Evolutionary conservation across 2,888 invertebrate genomes (phyloP).

Genomic region (Lomographa bimaculata): DNA sequence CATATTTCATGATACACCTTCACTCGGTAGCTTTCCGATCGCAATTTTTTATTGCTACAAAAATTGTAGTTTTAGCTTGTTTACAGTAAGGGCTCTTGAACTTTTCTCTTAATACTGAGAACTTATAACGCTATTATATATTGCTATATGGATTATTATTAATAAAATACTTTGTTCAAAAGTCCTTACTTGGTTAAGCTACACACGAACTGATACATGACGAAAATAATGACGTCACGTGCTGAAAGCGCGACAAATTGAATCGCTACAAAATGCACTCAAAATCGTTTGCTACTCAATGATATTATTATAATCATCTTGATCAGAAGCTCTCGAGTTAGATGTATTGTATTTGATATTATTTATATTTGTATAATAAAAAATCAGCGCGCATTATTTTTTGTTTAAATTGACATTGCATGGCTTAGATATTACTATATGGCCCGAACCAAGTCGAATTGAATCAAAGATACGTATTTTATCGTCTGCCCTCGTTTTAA

Average conservation of each 20-base stretch:
- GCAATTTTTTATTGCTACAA: no score
- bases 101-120: no score
- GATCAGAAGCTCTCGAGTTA: slow-evolving; percentile 1
- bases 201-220: no score
- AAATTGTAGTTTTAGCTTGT: no score
- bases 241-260: no score
- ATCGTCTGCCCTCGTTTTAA: no score
- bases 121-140: no score
- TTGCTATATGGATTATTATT: background rate
- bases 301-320: no score
- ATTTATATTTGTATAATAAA: slow-evolving; percentile 8
- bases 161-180: background rate
- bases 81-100: background rate
- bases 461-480: no score
- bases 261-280: no score
- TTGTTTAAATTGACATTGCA: slow-evolving; percentile 20
- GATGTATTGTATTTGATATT: slow-evolving; percentile 8
- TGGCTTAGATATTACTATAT: slow-evolving; percentile 6
- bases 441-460: slow-evolving; percentile 7
- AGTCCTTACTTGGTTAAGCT: background rate
- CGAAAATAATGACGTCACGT: no score
- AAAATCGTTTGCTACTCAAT: no score
- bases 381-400: slow-evolving; percentile 10
- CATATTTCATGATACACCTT: slow-evolving; percentile 19
- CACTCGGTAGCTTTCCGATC: slow-evolving; percentile 4